Evolutionary conservation across 2,797 vertebrate species (phyloP).

Genomic region (Hybognathus amarus): DNA sequence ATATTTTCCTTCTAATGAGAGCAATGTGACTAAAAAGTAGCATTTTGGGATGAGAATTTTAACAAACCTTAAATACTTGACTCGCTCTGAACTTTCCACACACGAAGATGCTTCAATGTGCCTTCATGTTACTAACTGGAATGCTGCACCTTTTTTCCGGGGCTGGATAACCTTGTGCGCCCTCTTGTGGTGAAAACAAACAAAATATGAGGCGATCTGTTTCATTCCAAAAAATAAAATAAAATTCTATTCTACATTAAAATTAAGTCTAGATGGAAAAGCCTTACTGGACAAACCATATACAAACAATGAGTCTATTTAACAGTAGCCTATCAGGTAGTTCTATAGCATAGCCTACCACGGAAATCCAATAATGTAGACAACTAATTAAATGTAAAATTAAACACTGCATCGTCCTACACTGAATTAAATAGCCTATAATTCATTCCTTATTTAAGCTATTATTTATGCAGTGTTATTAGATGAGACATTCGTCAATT

Average conservation of each 20-base stretch:
- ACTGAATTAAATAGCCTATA: too few relatives aligned
- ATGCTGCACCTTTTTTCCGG: not conserved
- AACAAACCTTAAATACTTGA: not conserved
- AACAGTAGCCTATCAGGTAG: not conserved
- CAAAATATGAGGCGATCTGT: not conserved
- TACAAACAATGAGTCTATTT: too few relatives aligned
- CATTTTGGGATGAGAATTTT: not conserved
- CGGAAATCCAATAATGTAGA: too few relatives aligned
- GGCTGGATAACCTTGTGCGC: not conserved
- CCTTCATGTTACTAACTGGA: not conserved
- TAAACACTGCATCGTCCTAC: too few relatives aligned
- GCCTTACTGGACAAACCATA: not conserved
- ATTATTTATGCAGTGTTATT: too few relatives aligned
- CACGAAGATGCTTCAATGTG: not conserved
- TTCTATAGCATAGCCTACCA: too few relatives aligned
- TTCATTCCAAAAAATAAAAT: too few relatives aligned
- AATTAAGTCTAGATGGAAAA: not conserved
- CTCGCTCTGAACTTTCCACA: not conserved
- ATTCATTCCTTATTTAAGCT: too few relatives aligned
- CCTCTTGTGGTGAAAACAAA: constrained; percentile 10
- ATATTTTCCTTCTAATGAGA: not conserved
- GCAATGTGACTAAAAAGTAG: not conserved
- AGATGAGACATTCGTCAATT: too few relatives aligned
- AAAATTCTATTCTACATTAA: too few relatives aligned
- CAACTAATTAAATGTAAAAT: too few relatives aligned